Evolutionary conservation across 2,113 vertebrate species (phyloP).

Genomic region (Laticauda laticaudata): DNA sequence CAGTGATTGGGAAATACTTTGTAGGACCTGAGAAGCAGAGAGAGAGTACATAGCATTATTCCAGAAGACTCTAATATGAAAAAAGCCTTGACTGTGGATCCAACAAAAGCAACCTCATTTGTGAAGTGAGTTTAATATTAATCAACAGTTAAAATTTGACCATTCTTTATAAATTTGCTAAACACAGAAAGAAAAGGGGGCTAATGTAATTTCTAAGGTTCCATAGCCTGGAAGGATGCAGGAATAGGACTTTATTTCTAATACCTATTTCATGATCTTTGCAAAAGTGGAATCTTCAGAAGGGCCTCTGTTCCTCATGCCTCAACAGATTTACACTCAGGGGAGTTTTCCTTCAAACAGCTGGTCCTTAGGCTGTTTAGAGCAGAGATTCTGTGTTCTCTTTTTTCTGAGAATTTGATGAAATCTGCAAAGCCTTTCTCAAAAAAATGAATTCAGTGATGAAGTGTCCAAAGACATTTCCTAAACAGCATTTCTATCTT

Average conservation of each 20-base stretch:
- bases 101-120: background rate
- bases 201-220: background rate
- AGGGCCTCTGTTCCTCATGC: background rate
- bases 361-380: background rate
- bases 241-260: background rate
- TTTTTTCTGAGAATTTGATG: background rate
- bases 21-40: constrained; percentile 68
- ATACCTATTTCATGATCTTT: background rate
- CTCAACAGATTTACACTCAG: background rate
- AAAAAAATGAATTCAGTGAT: background rate
- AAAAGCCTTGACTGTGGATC: background rate
- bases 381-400: background rate
- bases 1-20: constrained; percentile 72
- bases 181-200: background rate
- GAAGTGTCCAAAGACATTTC: background rate
- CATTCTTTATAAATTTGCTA: background rate
- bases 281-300: background rate
- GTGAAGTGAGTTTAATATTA: background rate
- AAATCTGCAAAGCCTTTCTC: background rate
- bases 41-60: background rate
- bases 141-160: background rate
- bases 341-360: background rate
- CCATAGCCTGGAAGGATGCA: background rate
- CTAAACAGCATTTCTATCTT: background rate
- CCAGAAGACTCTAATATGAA: background rate